These are phyloP conservation scores for Nyctibius grandis DNA, from an alignment of 2,797 vertebrate genomes.

Conservation along the genomic window DNA sequence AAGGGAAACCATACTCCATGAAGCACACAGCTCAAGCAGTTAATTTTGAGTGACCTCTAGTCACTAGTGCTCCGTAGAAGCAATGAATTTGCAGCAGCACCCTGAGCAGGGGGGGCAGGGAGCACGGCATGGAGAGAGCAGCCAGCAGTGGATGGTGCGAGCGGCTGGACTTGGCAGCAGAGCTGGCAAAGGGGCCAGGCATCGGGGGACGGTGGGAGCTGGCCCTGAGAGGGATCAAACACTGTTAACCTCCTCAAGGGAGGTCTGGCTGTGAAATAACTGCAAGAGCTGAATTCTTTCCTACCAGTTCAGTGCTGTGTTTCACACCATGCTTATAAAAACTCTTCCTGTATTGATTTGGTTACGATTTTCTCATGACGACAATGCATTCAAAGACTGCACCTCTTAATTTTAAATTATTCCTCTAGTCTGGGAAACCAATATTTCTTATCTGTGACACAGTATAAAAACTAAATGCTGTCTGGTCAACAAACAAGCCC, in stretches of 20 bases:
- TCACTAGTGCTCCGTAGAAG: neutral
- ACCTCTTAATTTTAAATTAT: neutral
- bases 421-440: neutral
- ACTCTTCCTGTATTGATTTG: neutral
- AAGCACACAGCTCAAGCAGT: neutral
- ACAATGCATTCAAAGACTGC: neutral
- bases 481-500: conserved; percentile 46
- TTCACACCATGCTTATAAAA: neutral
- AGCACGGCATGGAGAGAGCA: neutral
- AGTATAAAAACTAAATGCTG: neutral
- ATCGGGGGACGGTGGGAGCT: rapidly evolving
- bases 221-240: neutral
- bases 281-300: neutral
- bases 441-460: neutral
- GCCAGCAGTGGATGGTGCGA: rapidly evolving
- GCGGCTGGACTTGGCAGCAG: rapidly evolving
- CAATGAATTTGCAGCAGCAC: neutral
- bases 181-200: neutral
- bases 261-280: neutral
- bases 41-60: neutral
- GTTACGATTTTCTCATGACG: neutral
- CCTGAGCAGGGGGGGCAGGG: neutral
- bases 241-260: neutral
- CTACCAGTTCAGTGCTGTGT: neutral
- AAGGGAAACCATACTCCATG: neutral